Conservation (phyloP, 35 echinoderm and acorn worm genomes). For the Acanthaster planci region DNA sequence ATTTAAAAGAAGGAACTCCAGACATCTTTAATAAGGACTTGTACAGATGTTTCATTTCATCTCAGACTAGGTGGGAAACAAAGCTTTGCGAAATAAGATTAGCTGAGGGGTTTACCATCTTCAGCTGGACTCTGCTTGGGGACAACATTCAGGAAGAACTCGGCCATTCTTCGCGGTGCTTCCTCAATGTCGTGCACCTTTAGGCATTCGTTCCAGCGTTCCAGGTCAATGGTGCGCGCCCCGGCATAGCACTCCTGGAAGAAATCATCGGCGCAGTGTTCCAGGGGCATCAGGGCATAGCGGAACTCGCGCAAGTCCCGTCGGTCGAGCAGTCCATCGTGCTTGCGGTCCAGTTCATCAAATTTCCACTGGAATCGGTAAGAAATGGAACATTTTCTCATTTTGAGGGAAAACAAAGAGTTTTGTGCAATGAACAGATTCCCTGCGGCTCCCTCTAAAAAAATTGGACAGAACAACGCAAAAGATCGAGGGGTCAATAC, state of each 20-base stretch:
- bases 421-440: too few species aligned
- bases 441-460: too few species aligned
- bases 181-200: slow-evolving; percentile 40
- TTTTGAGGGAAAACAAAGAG: too few species aligned
- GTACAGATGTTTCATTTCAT: too few species aligned
- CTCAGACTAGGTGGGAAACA: too few species aligned
- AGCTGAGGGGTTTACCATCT: too few species aligned
- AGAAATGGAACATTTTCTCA: too few species aligned
- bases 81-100: too few species aligned
- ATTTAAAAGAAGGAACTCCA: too few species aligned
- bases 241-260: slow-evolving; percentile 64
- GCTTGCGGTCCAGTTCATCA: slow-evolving; percentile 66
- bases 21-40: too few species aligned
- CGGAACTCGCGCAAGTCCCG: slow-evolving; percentile 81
- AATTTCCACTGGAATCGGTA: slow-evolving; percentile 83
- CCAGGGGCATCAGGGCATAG: slow-evolving; percentile 91
- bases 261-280: slow-evolving; percentile 88
- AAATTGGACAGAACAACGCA: too few species aligned
- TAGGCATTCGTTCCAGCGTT: slow-evolving; percentile 79
- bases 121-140: neutral
- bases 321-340: slow-evolving; percentile 68
- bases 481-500: too few species aligned
- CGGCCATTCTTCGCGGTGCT: neutral
- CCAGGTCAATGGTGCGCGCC: slow-evolving; percentile 49
- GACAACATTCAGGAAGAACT: slow-evolving; percentile 9